Conservation (phyloP, 2,888 invertebrate species). For the Spilarctia lutea region DNA sequence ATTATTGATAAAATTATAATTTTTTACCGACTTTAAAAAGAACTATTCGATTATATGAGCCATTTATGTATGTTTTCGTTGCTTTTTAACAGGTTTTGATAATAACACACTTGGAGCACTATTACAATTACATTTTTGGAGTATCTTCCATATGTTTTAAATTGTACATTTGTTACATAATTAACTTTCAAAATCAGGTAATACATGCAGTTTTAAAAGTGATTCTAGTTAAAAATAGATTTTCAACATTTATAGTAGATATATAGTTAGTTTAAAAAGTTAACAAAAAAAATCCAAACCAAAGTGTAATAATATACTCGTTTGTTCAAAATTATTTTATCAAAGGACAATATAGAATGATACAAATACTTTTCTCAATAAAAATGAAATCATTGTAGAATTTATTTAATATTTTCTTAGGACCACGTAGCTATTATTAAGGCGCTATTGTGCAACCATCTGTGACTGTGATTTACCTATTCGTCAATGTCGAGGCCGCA, state of each 20-base stretch:
- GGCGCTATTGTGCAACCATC: conserved; percentile 77
- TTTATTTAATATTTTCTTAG: conserved; percentile 69
- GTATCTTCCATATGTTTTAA: too few species aligned
- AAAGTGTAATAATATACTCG: not conserved
- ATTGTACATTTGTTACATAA: not conserved
- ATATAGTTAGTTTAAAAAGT: not conserved
- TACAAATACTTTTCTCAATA: conserved; percentile 18
- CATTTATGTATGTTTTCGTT: too few species aligned
- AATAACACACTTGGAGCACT: too few species aligned
- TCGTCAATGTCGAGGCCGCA: conserved; percentile 66
- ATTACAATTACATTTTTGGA: too few species aligned
- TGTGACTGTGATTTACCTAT: conserved; percentile 68
- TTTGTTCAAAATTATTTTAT: not conserved
- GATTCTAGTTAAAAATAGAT: not conserved
- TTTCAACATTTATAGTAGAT: not conserved
- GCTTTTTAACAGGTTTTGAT: too few species aligned
- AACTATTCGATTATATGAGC: too few species aligned
- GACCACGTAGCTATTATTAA: conserved; percentile 66
- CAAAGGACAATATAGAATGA: not conserved
- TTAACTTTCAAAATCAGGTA: not conserved
- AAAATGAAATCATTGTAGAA: conserved; percentile 31
- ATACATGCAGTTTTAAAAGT: not conserved
- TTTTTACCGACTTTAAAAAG: too few species aligned
- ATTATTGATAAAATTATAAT: too few species aligned
- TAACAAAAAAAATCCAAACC: not conserved